These are phyloP conservation scores for Drosophila pandora DNA, from an alignment of 1,140 invertebrate species.

Conservation along the genomic window DNA sequence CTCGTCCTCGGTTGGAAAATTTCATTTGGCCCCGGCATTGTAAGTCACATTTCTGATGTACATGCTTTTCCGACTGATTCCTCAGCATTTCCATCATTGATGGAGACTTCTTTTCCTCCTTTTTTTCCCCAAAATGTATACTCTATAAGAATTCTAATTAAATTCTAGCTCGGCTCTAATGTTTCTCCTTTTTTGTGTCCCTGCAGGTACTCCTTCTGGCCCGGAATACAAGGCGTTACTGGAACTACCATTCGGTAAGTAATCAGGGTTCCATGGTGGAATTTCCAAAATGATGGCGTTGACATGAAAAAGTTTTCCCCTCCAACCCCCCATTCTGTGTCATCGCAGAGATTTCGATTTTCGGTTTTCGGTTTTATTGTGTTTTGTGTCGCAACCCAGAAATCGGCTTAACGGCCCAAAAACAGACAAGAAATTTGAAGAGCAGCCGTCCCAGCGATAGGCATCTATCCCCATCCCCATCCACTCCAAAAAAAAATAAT, in stretches of 20 bases:
- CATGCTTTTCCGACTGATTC: slow-evolving; percentile 3
- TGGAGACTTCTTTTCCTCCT: slow-evolving; percentile 1
- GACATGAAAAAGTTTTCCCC: slow-evolving; percentile 37
- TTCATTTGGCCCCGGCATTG: slow-evolving; percentile 55
- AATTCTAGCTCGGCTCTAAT: slow-evolving; percentile 41
- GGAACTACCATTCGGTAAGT: slow-evolving; percentile 33
- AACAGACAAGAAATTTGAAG: slow-evolving; percentile 42
- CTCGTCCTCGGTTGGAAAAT: slow-evolving; percentile 20
- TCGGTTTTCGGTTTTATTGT: slow-evolving; percentile 59
- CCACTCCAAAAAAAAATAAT: slow-evolving; percentile 9
- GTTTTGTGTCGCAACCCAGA: slow-evolving; percentile 67
- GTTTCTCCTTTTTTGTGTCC: slow-evolving; percentile 9
- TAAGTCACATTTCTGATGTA: slow-evolving; percentile 62
- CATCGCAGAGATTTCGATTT: slow-evolving; percentile 18
- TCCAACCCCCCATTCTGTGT: slow-evolving; percentile 8
- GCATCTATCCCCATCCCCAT: slow-evolving; percentile 47
- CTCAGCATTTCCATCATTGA: slow-evolving; percentile 26
- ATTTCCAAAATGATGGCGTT: slow-evolving; percentile 68
- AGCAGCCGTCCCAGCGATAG: slow-evolving; percentile 68
- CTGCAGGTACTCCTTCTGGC: slow-evolving; percentile 24
- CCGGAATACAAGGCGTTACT: slow-evolving; percentile 16
- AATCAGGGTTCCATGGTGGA: slow-evolving; percentile 19
- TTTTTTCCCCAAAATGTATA: neutral
- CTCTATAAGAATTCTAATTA: slow-evolving; percentile 59
- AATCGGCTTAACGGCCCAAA: slow-evolving; percentile 56